phyloP scores from a whole-genome alignment of 2,113 vertebrate genomes.

The Arvicanthis niloticus region DNA sequence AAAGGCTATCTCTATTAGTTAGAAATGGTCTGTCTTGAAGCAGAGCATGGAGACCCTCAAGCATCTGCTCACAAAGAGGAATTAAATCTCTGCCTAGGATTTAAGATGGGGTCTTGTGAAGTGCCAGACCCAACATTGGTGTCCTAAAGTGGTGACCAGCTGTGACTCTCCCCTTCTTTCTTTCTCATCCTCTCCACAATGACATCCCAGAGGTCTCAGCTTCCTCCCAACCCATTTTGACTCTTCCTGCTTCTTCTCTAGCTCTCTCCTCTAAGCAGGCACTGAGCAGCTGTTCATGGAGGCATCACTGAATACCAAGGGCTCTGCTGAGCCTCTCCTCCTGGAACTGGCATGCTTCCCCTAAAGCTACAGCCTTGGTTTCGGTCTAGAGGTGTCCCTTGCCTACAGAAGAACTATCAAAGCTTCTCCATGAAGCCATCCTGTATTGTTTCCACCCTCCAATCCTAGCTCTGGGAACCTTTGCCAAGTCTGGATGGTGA shows the following conservation, averaged over 20 bases:
- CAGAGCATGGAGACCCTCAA: neutral
- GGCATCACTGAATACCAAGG: accelerated
- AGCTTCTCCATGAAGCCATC: neutral
- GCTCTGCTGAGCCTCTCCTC: neutral
- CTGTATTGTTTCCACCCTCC: neutral
- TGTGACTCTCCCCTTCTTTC: neutral
- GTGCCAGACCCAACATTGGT: accelerated
- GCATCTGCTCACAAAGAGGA: neutral
- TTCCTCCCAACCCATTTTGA: neutral
- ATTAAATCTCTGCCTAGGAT: neutral
- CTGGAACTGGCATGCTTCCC: neutral
- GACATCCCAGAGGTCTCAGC: neutral
- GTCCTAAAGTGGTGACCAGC: accelerated
- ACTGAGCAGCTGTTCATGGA: neutral
- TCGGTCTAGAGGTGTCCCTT: neutral
- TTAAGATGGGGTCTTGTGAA: neutral
- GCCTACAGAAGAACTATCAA: neutral
- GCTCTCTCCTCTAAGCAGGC: neutral
- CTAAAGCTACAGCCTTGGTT: neutral
- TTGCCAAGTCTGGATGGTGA: neutral
- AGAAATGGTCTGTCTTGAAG: neutral
- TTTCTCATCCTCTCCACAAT: neutral
- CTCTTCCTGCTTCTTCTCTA: neutral
- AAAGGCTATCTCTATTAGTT: neutral
- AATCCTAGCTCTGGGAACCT: neutral